Base-by-base conservation (phyloP, 1,140 invertebrate species). In the Platyura marginata region DNA sequence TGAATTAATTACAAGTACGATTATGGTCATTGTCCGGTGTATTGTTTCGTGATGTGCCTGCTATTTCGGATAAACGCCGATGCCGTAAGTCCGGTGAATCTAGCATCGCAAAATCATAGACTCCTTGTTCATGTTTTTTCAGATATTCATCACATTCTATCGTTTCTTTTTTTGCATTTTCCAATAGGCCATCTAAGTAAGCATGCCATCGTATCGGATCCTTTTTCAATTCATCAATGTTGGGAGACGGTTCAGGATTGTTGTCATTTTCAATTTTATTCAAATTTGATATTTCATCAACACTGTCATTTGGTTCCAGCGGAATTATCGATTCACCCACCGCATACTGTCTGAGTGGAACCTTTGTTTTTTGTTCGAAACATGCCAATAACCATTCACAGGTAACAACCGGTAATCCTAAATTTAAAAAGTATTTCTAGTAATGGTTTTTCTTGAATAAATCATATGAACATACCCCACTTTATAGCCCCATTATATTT, bases 401-500 rank as follows among this genome's bases (percentile, higher is more conserved):
- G 1, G 55, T 74, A 2, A 92, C 74, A 19, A 79, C 80, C 1
- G 72, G 84, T n/a, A n/a, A n/a, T n/a, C n/a, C n/a, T n/a, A n/a
- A n/a, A n/a, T n/a, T 16, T 18, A 38, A 18, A 11, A 8, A 8
- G 18, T 10, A 38, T 10, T 8, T 38, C 16, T 38, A 38, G 8
- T 8, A 32, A 32, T 32, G 9, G 29, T 32, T 9, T 32, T 9
- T 32, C n/a, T 9, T 9, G n/a, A 32, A 32, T 32, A n/a, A n/a
- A 32, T 32, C 9, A n/a, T 9, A 32, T 9, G 9, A 10, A 15
- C 40, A 87, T 54, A 15, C 71, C 70, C 89, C 88, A 94, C 53
- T 84, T 85, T 1, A 83, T 57, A 1, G 88, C 83, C 8, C 83
- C 88, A 25, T 63, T 58, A 60, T 88, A 92, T 56, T 94, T 94